These are phyloP conservation scores for Drosophila mayri DNA, from an alignment of 1,140 invertebrate genomes.

Conservation along the genomic window DNA sequence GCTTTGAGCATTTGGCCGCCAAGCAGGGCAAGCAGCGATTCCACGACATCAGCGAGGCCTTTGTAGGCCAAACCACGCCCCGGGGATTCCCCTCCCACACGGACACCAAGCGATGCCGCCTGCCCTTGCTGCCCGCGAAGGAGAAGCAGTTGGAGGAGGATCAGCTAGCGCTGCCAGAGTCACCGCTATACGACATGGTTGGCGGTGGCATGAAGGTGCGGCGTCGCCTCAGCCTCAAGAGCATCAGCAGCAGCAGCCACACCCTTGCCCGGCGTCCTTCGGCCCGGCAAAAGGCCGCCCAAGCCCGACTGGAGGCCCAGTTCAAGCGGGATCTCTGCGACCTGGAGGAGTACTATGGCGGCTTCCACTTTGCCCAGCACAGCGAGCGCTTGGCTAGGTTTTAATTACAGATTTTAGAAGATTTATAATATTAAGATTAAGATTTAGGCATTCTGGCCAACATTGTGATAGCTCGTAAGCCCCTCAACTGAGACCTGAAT, in stretches of 20 bases:
- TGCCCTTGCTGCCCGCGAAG: not conserved
- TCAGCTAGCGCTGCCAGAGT: not conserved
- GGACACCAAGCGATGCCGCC: conserved; percentile 44
- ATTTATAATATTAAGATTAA: not conserved
- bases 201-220: conserved; percentile 25
- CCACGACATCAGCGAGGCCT: conserved; percentile 61
- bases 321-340: conserved; percentile 61
- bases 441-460: not conserved
- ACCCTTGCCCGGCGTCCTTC: conserved; percentile 31
- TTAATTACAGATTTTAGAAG: not conserved
- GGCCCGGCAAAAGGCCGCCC: conserved; percentile 49
- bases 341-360: conserved; percentile 74
- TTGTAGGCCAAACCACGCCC: conserved; percentile 67
- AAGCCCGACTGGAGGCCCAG: conserved; percentile 55
- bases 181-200: conserved; percentile 49
- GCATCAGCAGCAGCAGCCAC: conserved; percentile 9
- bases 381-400: conserved; percentile 56
- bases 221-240: conserved; percentile 54
- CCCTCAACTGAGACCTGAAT: conserved; percentile 27
- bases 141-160: conserved; percentile 1
- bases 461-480: conserved; percentile 62
- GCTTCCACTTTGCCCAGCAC: conserved; percentile 62
- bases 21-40: conserved; percentile 8
- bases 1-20: conserved; percentile 49
- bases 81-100: conserved; percentile 70